These are phyloP conservation scores for Acrossocheilus wenchowensis DNA, from an alignment of 2,797 vertebrate genomes.

Conservation along the genomic window DNA sequence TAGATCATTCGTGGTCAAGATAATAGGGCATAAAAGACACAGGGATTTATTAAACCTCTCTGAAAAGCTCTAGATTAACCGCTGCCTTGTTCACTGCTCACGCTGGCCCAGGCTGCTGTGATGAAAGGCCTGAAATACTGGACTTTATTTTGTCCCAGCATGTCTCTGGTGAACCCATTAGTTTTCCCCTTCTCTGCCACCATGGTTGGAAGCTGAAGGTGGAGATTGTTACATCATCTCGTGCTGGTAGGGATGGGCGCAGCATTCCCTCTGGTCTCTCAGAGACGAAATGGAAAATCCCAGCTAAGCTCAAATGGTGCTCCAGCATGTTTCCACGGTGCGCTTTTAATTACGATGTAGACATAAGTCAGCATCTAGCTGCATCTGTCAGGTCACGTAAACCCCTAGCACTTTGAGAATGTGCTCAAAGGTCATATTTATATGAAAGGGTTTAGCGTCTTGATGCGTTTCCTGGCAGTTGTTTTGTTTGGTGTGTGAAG, in stretches of 20 bases:
- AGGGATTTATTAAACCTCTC: constrained; percentile 43
- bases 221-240: constrained; percentile 20
- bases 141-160: constrained; percentile 55
- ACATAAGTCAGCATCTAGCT: constrained; percentile 6
- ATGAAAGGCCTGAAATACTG: constrained; percentile 58
- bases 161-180: constrained; percentile 56
- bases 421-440: background rate
- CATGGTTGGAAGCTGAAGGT: background rate
- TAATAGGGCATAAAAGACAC: constrained; percentile 5
- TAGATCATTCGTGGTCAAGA: background rate
- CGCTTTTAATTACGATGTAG: background rate
- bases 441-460: background rate
- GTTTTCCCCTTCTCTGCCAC: constrained; percentile 28
- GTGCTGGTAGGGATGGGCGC: constrained; percentile 3
- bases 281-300: constrained; percentile 54
- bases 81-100: constrained; percentile 24
- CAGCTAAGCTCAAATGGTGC: constrained; percentile 19
- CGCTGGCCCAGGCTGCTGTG: constrained; percentile 31
- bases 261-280: constrained; percentile 19
- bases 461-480: background rate
- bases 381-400: background rate
- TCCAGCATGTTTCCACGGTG: constrained; percentile 34
- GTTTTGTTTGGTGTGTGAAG: constrained; percentile 7
- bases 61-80: constrained; percentile 36
- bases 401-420: background rate